Evolutionary conservation across 2,797 vertebrate genomes (phyloP).

Genomic region (Cynopterus sphinx): DNA sequence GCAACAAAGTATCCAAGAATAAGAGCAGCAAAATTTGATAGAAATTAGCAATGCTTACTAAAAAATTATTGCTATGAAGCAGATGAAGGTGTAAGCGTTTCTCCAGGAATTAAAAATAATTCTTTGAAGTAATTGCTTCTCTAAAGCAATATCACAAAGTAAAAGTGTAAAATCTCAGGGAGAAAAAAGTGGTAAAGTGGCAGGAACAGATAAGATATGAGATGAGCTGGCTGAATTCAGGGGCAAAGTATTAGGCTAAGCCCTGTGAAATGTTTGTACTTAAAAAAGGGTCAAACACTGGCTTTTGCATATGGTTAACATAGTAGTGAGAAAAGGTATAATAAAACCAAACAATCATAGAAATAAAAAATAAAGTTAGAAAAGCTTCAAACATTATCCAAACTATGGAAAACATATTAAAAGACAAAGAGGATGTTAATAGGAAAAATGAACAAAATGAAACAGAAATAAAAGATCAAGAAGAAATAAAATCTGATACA

Average conservation of each 20-base stretch:
- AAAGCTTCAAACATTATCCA: neutral
- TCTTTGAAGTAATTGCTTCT: neutral
- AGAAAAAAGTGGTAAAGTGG: neutral
- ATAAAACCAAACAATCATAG: neutral
- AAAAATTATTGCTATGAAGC: neutral
- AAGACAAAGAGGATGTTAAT: neutral
- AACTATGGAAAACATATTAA: neutral
- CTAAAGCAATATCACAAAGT: neutral
- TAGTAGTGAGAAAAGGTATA: constrained; percentile 5
- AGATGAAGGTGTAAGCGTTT: neutral
- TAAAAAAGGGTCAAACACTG: neutral
- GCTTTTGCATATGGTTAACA: neutral
- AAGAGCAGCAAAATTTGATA: neutral
- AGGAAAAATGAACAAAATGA: neutral
- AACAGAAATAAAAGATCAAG: neutral
- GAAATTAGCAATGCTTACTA: neutral
- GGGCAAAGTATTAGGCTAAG: neutral
- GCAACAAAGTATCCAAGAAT: neutral
- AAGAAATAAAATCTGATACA: neutral
- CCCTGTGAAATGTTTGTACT: neutral
- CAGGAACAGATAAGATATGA: neutral
- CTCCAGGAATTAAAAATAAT: neutral
- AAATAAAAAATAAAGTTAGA: neutral
- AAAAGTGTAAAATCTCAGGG: neutral
- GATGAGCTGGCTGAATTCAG: neutral